Evolutionary conservation across 1,140 invertebrate species (phyloP).

Genomic region (Drosophila kikkawai): DNA sequence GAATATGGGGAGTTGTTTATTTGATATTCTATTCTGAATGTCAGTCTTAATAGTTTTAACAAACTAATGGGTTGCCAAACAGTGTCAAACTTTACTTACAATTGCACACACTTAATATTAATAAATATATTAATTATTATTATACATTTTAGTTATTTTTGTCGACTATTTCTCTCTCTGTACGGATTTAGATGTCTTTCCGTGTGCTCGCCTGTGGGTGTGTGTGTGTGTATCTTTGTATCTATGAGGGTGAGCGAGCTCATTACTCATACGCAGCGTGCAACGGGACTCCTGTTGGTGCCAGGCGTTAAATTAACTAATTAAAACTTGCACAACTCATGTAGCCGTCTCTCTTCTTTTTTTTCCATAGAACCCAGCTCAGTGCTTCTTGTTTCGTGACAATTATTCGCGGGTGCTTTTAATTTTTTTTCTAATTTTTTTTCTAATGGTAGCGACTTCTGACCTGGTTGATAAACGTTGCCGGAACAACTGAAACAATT

Average conservation of each 20-base stretch:
- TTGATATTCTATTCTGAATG: no score
- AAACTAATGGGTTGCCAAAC: not conserved
- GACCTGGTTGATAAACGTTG: constrained; percentile 59
- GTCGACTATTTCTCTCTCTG: constrained; percentile 3
- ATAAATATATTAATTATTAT: no score
- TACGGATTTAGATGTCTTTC: constrained; percentile 28
- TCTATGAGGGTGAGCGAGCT: constrained; percentile 38
- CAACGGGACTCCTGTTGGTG: constrained; percentile 60
- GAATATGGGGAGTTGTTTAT: not conserved
- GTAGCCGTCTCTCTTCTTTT: constrained; percentile 19
- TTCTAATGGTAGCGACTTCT: constrained; percentile 44
- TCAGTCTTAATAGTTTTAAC: not conserved
- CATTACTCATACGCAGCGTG: constrained; percentile 76
- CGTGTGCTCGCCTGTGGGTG: constrained; percentile 3
- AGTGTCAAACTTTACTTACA: not conserved
- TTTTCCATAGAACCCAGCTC: constrained; percentile 12
- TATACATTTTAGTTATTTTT: no score
- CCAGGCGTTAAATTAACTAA: constrained; percentile 81
- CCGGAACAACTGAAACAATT: constrained; percentile 72
- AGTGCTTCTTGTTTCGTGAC: constrained; percentile 33
- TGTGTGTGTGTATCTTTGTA: constrained; percentile 10
- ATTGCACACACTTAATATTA: not conserved
- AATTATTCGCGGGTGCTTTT: constrained; percentile 54
- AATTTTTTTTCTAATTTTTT: constrained; percentile 20
- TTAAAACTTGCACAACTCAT: constrained; percentile 76